These are phyloP conservation scores for Gallinago paraguaiae DNA, from an alignment of 2,113 vertebrate species.

Conservation along the genomic window DNA sequence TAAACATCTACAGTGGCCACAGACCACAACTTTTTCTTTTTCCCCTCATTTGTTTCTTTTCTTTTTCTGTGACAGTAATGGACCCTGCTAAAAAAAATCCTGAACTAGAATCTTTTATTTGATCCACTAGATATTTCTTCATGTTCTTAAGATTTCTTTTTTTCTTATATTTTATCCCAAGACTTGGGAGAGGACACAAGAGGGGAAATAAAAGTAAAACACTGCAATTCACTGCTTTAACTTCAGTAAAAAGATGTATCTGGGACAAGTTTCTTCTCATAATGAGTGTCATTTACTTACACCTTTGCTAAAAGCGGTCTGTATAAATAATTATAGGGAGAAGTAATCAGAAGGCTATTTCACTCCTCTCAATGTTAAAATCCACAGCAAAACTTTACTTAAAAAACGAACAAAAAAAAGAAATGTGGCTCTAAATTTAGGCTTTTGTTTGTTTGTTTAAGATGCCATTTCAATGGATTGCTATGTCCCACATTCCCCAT, in stretches of 20 bases:
- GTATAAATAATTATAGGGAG: background rate
- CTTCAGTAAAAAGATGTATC: background rate
- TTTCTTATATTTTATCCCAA: background rate
- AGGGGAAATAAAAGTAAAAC: background rate
- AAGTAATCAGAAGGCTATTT: background rate
- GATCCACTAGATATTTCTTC: background rate
- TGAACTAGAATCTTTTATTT: background rate
- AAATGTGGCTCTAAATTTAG: background rate
- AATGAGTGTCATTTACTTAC: background rate
- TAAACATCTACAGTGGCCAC: background rate
- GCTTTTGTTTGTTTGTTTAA: background rate
- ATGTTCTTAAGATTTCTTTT: fast-evolving
- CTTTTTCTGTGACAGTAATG: background rate
- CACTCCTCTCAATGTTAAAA: background rate
- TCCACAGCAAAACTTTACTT: background rate
- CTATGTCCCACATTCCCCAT: fast-evolving
- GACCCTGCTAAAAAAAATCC: background rate
- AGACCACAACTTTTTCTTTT: background rate
- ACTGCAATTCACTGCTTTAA: background rate
- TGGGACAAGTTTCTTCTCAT: background rate
- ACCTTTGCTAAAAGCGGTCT: background rate
- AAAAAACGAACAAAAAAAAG: background rate
- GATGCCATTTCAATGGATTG: fast-evolving
- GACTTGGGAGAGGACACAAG: background rate
- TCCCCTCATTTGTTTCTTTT: background rate